phyloP scores from a whole-genome alignment of 2,888 invertebrate species.

The Caenorhabditis sp. region DNA sequence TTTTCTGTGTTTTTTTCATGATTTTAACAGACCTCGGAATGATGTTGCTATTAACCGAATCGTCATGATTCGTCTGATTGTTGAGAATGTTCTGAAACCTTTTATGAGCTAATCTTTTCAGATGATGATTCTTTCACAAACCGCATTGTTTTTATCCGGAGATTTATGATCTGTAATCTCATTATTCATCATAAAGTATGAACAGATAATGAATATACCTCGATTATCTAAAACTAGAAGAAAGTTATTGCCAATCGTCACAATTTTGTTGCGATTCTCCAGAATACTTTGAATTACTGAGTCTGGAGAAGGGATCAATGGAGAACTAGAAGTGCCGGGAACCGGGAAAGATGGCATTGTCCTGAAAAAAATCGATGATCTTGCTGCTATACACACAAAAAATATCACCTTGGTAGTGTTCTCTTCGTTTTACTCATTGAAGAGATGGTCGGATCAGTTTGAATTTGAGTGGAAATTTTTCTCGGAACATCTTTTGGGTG shows the following conservation, averaged over 20 bases:
- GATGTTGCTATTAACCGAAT: background rate
- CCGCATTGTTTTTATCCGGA: background rate
- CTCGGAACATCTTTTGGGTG: background rate
- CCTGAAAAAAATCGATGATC: conserved; percentile 8
- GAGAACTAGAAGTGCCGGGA: conserved; percentile 7
- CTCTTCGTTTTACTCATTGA: conserved; percentile 9
- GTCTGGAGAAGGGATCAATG: conserved; percentile 5
- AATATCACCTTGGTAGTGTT: conserved; percentile 33
- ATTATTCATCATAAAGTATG: background rate
- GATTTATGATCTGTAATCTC: background rate
- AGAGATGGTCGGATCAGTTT: conserved; percentile 37
- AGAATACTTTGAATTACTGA: conserved; percentile 22
- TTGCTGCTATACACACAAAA: background rate
- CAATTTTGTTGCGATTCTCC: conserved; percentile 23
- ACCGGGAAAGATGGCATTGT: conserved; percentile 20
- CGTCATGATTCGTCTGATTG: background rate
- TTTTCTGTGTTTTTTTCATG: background rate
- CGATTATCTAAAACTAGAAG: conserved; percentile 38
- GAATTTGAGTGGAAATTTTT: conserved; percentile 32
- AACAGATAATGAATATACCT: conserved; percentile 5
- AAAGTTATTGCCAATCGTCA: conserved; percentile 33
- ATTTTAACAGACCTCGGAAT: background rate
- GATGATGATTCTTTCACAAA: background rate
- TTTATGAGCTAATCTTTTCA: background rate
- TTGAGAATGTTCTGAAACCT: background rate